These are phyloP conservation scores for Mactromeris polynyma DNA, from an alignment of 2,888 invertebrate genomes.

Conservation along the genomic window DNA sequence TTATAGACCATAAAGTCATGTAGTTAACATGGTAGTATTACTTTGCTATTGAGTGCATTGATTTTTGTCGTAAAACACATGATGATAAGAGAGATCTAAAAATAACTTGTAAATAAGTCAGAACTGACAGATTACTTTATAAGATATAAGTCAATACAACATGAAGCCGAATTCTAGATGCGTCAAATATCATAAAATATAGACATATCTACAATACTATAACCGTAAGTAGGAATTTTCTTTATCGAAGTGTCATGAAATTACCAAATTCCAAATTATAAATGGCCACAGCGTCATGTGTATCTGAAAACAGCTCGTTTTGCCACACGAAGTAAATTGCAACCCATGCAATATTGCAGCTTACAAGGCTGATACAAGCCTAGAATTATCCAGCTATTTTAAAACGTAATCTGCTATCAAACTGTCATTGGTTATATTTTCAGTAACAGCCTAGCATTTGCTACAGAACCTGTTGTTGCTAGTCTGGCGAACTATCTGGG, in stretches of 20 bases:
- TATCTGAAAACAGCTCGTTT: too few relatives aligned
- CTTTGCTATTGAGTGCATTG: neutral
- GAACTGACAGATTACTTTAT: too few relatives aligned
- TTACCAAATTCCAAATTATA: too few relatives aligned
- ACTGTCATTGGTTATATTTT: conserved; percentile 55
- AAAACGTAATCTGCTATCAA: neutral
- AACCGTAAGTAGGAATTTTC: too few relatives aligned
- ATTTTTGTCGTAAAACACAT: neutral
- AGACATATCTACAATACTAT: too few relatives aligned
- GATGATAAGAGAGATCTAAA: neutral
- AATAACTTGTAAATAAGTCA: neutral
- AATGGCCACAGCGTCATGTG: too few relatives aligned
- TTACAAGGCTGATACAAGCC: neutral
- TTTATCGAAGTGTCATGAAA: too few relatives aligned
- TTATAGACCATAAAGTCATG: neutral
- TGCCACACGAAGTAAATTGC: neutral
- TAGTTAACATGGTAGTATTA: neutral
- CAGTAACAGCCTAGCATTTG: conserved; percentile 95
- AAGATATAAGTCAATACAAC: too few relatives aligned
- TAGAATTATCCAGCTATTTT: neutral
- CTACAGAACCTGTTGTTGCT: conserved; percentile 95
- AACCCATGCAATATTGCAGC: neutral
- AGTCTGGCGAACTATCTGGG: conserved; percentile 96
- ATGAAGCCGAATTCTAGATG: too few relatives aligned
- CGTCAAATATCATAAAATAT: too few relatives aligned